Conservation (phyloP, 2,113 vertebrate species). For the Atherinomorus stipes region DNA sequence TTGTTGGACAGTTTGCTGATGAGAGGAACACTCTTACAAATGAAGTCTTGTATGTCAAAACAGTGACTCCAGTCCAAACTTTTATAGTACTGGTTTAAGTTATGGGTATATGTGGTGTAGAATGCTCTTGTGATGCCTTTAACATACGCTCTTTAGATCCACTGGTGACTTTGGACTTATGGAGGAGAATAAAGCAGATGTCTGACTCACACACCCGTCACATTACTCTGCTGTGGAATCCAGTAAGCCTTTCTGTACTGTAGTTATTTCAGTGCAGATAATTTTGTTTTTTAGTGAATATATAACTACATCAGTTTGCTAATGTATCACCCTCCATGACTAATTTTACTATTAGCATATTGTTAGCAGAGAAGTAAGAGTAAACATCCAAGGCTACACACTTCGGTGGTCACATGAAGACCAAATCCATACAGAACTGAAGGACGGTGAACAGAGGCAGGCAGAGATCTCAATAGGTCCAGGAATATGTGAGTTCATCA, state of each 20-base stretch:
- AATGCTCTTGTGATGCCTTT: neutral
- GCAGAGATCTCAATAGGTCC: slow-evolving; percentile 43
- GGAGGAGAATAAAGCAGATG: slow-evolving; percentile 60
- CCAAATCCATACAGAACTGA: neutral
- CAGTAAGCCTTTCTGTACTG: slow-evolving; percentile 41
- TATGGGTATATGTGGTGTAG: neutral
- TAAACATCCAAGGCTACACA: slow-evolving; percentile 39
- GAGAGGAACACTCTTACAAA: too few species aligned
- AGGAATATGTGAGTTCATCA: slow-evolving; percentile 54
- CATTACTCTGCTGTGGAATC: slow-evolving; percentile 69
- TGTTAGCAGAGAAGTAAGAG: slow-evolving; percentile 15
- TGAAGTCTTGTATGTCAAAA: too few species aligned
- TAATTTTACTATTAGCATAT: slow-evolving; percentile 33
- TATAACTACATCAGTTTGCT: neutral
- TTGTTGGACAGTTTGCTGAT: too few species aligned
- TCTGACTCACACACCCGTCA: slow-evolving; percentile 16
- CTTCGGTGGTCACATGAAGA: slow-evolving; percentile 58
- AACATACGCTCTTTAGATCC: slow-evolving; percentile 54
- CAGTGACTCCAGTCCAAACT: too few species aligned
- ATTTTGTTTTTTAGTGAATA: neutral
- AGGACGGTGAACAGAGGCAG: slow-evolving; percentile 25
- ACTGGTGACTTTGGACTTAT: slow-evolving; percentile 67
- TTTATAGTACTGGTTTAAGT: neutral
- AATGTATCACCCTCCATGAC: neutral
- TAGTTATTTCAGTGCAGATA: neutral